Conservation (phyloP, 1,140 invertebrate species). For the Chironomus tepperi region DNA sequence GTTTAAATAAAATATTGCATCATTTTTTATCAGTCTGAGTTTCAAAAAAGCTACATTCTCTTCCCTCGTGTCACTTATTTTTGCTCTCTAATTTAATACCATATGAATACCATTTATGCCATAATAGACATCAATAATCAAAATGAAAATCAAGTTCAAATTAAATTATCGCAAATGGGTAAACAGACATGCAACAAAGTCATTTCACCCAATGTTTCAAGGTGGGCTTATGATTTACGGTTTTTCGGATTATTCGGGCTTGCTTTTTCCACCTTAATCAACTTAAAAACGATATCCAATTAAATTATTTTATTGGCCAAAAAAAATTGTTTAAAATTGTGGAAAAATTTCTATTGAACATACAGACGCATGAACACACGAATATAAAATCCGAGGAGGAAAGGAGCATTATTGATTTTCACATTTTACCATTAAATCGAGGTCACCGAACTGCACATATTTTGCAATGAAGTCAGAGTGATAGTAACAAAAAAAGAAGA, state of each 20-base stretch:
- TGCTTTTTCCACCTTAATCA: background rate
- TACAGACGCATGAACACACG: conserved; percentile 5
- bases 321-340: background rate
- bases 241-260: background rate
- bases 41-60: too few relatives aligned
- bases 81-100: too few relatives aligned
- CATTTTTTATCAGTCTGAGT: background rate
- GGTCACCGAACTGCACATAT: background rate
- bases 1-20: conserved; percentile 3
- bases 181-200: background rate
- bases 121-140: background rate
- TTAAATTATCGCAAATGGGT: background rate
- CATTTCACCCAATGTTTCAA: too few relatives aligned
- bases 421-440: background rate
- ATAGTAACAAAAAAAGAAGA: background rate
- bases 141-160: conserved; percentile 2
- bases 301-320: background rate
- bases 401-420: conserved; percentile 8
- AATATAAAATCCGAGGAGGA: conserved; percentile 5
- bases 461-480: background rate
- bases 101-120: background rate
- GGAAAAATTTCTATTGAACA: background rate
- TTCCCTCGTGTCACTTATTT: too few relatives aligned
- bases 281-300: background rate
- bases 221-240: background rate